Base-by-base conservation (phyloP, 2,888 invertebrate species). In the Pyrrhia umbra region DNA sequence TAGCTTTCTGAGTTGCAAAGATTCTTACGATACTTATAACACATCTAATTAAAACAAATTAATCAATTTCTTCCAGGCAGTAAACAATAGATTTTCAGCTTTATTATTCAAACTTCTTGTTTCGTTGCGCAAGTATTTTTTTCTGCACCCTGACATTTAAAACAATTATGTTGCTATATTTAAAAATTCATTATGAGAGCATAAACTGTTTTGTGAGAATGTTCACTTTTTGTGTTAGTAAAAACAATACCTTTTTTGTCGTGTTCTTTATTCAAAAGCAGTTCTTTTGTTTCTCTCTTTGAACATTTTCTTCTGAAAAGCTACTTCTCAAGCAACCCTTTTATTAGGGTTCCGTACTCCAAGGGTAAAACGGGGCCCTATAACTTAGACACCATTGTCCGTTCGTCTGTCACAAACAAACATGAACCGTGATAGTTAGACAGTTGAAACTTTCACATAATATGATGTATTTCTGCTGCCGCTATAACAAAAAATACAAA, bases 271-370 rank as follows among this genome's bases (percentile, higher is more conserved):
- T 57, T 57, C 6, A 54, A 63, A 52, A 46, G 27, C 16, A n/a
- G 8, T 20, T 42, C 46, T 46, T 55, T 74, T 77, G 75, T 39
- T 75, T 79, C 68, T 77, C 74, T 54, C n/a, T 34, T 20, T 34
- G 23, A 16, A 8, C 4, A 21, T n/a, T 42, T 69, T 65, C 47
- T 71, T 71, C 1, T 65, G 23, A 63, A 59, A 70, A 52, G 42
- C n/a, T 50, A 68, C 54, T 66, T 49, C 74, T 75, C 65, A 40
- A 68, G 59, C 27, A 27, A 27, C 27, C 27, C 34, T n/a, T 46
- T 61, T 40, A 51, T 18, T 34, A n/a, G n/a, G n/a, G n/a, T n/a
- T n/a, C n/a, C n/a, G n/a, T n/a, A n/a, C n/a, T n/a, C n/a, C n/a
- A n/a, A n/a, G n/a, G n/a, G n/a, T n/a, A n/a, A n/a, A n/a, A n/a